Conservation (phyloP, 2,888 invertebrate genomes). For the Parochlus steinenii region DNA sequence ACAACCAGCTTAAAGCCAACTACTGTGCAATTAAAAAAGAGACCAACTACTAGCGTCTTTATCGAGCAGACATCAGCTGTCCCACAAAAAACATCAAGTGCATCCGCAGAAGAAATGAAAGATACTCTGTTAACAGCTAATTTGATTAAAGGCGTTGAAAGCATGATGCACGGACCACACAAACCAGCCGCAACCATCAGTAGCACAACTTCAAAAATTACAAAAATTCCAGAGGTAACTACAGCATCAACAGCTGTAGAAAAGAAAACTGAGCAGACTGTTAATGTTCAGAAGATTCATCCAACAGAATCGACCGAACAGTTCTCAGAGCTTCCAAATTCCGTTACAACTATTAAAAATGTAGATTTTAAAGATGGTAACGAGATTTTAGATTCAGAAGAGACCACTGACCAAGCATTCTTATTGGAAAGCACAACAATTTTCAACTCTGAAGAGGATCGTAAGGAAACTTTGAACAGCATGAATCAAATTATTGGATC, state of each 20-base stretch:
- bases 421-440: background rate
- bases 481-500: slow-evolving; percentile 13
- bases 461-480: slow-evolving; percentile 7
- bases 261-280: no score
- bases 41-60: background rate
- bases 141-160: background rate
- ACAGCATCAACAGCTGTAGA: slow-evolving; percentile 20
- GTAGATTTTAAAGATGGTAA: background rate
- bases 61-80: background rate
- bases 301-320: background rate
- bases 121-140: background rate
- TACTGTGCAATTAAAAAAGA: no score
- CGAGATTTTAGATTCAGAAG: background rate
- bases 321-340: background rate
- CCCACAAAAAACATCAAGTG: background rate
- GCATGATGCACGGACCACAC: background rate
- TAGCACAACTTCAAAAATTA: background rate
- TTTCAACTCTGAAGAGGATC: slow-evolving; percentile 7
- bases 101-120: background rate
- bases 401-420: background rate
- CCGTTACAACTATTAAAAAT: no score
- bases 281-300: slow-evolving; percentile 15
- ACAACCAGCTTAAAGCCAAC: no score
- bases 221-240: slow-evolving; percentile 8
- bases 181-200: background rate